phyloP scores from a whole-genome alignment of 2,888 invertebrate species.

The Machimus rusticus region DNA sequence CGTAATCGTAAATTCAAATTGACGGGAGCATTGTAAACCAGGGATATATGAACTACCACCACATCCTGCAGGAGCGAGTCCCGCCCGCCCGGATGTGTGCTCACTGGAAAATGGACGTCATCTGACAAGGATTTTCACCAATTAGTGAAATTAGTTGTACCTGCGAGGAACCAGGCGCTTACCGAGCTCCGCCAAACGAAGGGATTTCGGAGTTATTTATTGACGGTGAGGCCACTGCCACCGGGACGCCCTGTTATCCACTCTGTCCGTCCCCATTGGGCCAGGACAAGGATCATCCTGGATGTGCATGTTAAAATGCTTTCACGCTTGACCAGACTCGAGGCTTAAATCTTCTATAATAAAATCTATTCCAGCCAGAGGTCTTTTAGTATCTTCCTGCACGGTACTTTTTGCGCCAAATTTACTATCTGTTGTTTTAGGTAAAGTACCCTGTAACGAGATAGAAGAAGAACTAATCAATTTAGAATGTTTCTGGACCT shows the following conservation, averaged over 20 bases:
- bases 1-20: slow-evolving; percentile 39
- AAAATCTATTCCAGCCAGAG: background rate
- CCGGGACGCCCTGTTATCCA: background rate
- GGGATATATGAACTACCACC: slow-evolving; percentile 20
- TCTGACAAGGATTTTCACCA: slow-evolving; percentile 37
- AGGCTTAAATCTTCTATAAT: background rate
- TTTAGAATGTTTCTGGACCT: background rate
- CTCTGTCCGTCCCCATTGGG: background rate
- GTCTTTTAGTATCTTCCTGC: background rate
- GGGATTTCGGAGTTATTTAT: slow-evolving; percentile 17
- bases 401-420: background rate
- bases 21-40: slow-evolving; percentile 32
- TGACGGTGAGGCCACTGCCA: background rate
- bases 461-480: background rate
- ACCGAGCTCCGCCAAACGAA: background rate
- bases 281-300: background rate
- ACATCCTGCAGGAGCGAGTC: background rate
- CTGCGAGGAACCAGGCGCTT: slow-evolving; percentile 14
- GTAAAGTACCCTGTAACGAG: background rate
- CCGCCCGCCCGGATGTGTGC: background rate
- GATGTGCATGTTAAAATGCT: background rate
- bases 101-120: slow-evolving; percentile 25
- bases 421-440: background rate
- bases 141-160: slow-evolving; percentile 45
- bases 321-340: background rate